phyloP scores from a whole-genome alignment of 2,113 vertebrate genomes.

The Equus quagga region DNA sequence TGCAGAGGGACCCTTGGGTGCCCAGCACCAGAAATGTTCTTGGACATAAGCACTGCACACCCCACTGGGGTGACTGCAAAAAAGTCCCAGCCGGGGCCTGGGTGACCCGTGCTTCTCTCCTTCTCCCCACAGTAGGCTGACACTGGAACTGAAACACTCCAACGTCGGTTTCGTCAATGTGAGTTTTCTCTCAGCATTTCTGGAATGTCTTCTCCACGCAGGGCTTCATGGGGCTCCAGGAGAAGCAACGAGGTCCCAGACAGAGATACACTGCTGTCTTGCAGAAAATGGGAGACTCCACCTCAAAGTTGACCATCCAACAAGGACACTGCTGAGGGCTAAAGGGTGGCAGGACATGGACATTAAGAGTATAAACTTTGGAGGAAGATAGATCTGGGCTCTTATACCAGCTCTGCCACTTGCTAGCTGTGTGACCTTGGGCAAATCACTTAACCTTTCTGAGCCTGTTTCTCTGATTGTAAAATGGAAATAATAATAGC shows the following conservation, averaged over 20 bases:
- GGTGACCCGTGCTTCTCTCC: background rate
- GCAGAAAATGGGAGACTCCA: background rate
- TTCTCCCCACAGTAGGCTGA: conserved; percentile 25
- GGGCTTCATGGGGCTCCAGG: background rate
- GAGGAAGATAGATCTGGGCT: background rate
- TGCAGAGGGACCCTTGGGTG: background rate
- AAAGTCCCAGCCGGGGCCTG: background rate
- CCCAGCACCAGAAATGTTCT: background rate
- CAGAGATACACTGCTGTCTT: background rate
- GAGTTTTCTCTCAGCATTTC: conserved; percentile 20
- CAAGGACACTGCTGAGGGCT: background rate
- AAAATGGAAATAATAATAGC: background rate
- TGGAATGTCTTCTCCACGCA: background rate
- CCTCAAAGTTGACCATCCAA: background rate
- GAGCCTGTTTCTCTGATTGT: background rate
- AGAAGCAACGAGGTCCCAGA: background rate
- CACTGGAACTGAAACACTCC: conserved; percentile 51
- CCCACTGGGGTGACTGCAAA: too few species aligned
- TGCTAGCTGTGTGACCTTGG: background rate
- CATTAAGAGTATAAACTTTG: background rate
- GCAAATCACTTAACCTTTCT: background rate
- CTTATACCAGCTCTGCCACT: background rate
- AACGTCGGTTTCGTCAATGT: background rate
- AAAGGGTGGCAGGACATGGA: accelerated
- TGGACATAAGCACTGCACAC: background rate